These are phyloP conservation scores for Trisateles emortualis DNA, from an alignment of 2,888 invertebrate species.

Conservation along the genomic window DNA sequence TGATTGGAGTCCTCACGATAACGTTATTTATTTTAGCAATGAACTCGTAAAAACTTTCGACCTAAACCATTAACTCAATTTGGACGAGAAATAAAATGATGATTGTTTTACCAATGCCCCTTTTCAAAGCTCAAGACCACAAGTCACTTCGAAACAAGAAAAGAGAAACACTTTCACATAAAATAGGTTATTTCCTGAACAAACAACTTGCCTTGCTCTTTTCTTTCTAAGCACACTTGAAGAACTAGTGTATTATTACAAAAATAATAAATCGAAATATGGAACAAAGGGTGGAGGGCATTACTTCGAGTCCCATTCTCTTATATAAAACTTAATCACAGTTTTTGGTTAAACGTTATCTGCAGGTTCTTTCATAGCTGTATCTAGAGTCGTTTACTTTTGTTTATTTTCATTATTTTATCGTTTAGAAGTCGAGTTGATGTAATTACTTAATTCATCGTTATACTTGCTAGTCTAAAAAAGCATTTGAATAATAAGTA, in stretches of 20 bases:
- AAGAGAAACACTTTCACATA: not conserved
- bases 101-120: too few relatives aligned
- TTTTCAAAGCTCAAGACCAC: too few relatives aligned
- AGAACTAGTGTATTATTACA: constrained; percentile 10
- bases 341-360: constrained; percentile 15
- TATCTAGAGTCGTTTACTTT: not conserved
- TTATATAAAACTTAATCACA: constrained; percentile 21
- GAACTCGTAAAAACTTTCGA: too few relatives aligned
- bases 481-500: too few relatives aligned
- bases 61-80: too few relatives aligned
- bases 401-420: not conserved
- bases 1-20: too few relatives aligned
- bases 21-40: too few relatives aligned
- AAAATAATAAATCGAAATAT: constrained; percentile 10
- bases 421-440: not conserved
- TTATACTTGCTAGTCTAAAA: too few relatives aligned
- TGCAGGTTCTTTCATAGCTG: not conserved
- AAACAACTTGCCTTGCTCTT: not conserved
- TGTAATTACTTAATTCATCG: too few relatives aligned
- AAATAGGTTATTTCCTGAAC: constrained; percentile 3
- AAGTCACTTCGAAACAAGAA: not conserved
- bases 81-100: too few relatives aligned
- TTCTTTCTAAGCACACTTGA: not conserved
- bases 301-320: constrained; percentile 1
- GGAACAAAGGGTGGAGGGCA: constrained; percentile 12